phyloP scores from a whole-genome alignment of 1,140 invertebrate species.

The Parasteatoda tepidariorum region DNA sequence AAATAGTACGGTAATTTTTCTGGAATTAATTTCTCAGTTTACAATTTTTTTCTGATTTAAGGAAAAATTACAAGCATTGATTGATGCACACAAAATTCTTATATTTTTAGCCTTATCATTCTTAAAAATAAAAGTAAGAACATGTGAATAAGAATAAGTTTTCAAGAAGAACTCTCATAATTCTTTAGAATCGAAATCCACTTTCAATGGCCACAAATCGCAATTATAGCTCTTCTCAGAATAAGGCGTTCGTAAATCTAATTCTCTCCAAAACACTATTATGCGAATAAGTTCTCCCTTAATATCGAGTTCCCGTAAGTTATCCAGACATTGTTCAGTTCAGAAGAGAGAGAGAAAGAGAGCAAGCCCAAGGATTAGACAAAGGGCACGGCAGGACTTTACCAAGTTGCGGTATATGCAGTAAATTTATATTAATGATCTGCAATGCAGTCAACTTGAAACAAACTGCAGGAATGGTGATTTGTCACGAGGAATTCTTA shows the following conservation, averaged over 20 bases:
- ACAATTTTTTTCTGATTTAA: no score
- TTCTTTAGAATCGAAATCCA: no score
- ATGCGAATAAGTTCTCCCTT: neutral
- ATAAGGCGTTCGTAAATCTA: neutral
- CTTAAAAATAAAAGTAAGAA: no score
- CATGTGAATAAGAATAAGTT: no score
- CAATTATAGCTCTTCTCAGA: neutral
- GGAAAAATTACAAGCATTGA: no score
- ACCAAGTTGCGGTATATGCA: neutral
- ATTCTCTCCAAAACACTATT: neutral
- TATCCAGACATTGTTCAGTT: neutral
- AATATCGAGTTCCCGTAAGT: neutral
- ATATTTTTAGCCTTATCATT: no score
- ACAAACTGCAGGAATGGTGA: neutral
- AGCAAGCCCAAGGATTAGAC: neutral
- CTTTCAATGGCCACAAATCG: no score
- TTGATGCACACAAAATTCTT: no score
- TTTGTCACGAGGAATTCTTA: neutral
- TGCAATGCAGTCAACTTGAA: neutral
- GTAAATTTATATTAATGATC: conserved; percentile 14
- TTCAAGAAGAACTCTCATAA: neutral
- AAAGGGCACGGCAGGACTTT: neutral
- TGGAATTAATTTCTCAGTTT: no score
- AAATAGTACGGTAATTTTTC: no score
- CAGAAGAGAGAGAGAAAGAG: neutral